Evolutionary conservation across 2,888 invertebrate species (phyloP), one percentile per base, ranked within the genome.

Genomic region (Brachypterus glaber): DNA sequence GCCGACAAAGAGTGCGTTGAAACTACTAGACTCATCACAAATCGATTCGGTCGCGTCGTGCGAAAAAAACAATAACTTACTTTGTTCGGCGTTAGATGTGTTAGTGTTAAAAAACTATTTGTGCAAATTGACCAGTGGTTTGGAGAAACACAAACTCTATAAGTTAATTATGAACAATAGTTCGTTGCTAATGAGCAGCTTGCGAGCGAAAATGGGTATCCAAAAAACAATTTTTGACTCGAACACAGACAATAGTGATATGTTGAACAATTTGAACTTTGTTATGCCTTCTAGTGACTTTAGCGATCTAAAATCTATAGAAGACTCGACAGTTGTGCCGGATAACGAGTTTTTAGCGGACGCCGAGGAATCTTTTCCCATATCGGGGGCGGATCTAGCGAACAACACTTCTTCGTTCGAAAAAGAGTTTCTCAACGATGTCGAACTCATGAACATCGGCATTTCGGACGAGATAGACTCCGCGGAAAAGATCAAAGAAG

Each of bases 261-360:
- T 35, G 48, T 67, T 82, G 35, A 76, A 75, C 49, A 76, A 73
- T 51, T 60, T 75, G 38, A 73, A 53, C 40, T 52, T 56, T 14
- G 54, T 50, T 18, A 47, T 59, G 41, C 53, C 57, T 15, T 48
- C 57, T 30, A 49, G 45, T 40, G 57, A 58, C 30, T 67, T 65
- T 43, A 68, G 67, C 48, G 82, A 82, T 54, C 60, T 76, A 34
- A 83, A 83, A 62, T 81, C 79, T 4, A 74, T 86, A 49, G 85
- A 83, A 51, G 71, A 70, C 43, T 41, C 57, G 15, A 57, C 53
- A 43, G 60, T 60, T 47, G 46, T 60, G 30, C 57, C 52, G 35
- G 49, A 51, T 31, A 35, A n/a, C n/a, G n/a, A n/a, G n/a, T n/a
- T n/a, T n/a, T n/a, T n/a, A n/a, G n/a, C n/a, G n/a, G n/a, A 62